Percentiles rank a stretch among this genome's conserved stretches.
Evolutionary conservation across 35 echinoderm and acorn worm genomes (phyloP).

Genomic region (Apostichopus californicus): DNA sequence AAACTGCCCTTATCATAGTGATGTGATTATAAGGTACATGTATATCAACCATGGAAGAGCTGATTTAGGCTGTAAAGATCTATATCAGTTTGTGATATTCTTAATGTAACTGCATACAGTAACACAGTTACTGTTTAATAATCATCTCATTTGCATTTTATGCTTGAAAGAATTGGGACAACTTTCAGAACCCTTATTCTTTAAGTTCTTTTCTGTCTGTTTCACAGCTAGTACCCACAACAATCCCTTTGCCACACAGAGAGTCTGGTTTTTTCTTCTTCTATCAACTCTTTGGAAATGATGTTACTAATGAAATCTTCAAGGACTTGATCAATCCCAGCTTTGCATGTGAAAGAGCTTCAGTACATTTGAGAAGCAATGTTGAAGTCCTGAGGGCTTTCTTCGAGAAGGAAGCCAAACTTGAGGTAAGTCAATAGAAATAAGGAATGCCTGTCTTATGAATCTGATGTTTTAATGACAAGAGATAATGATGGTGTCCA

Average conservation of each 20-base stretch:
- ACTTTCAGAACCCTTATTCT: no score
- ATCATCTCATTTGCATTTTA: no score
- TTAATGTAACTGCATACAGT: no score
- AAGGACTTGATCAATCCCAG: conserved; percentile 81
- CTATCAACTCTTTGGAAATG: conserved; percentile 88
- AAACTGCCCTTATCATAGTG: no score
- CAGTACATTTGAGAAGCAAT: conserved; percentile 76
- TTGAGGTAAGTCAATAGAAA: conserved; percentile 63
- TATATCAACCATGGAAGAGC: no score
- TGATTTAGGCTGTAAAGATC: no score
- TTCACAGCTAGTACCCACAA: conserved; percentile 81
- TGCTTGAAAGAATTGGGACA: no score
- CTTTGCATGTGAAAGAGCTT: conserved; percentile 88
- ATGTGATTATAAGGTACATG: no score
- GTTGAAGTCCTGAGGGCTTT: conserved; percentile 58
- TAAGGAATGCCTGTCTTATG: not conserved
- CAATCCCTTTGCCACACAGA: conserved; percentile 65
- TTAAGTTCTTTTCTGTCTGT: not conserved
- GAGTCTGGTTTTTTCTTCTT: conserved; percentile 88
- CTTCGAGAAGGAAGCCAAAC: conserved; percentile 62
- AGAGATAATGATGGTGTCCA: no score
- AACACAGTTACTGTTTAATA: no score
- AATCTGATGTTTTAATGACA: not conserved
- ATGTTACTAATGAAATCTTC: conserved; percentile 93
- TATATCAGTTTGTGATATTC: no score